Evolutionary conservation across 2,888 invertebrate species (phyloP).

Genomic region (Clusia tigrina): DNA sequence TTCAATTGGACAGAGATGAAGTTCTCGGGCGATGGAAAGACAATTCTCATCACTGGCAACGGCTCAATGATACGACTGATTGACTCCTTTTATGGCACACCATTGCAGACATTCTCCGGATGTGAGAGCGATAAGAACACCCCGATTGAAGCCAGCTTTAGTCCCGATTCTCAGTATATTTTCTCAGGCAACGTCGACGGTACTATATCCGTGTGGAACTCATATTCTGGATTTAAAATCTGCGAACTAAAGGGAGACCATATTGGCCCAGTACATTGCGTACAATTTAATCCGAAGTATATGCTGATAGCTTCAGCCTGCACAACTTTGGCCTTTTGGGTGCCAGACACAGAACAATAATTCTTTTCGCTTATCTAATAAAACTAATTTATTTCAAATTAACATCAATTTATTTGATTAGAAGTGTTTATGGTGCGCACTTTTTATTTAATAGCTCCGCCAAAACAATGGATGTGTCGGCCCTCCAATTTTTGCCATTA

Average conservation of each 20-base stretch:
- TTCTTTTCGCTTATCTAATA: too few relatives aligned
- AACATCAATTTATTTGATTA: too few relatives aligned
- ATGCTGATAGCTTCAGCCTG: constrained; percentile 99
- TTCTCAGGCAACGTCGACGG: constrained; percentile 98
- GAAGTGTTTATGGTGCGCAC: too few relatives aligned
- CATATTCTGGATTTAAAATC: constrained; percentile 92
- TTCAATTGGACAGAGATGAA: constrained; percentile 99
- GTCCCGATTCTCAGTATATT: constrained; percentile 98
- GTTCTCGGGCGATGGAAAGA: constrained; percentile 97
- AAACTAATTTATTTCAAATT: too few relatives aligned
- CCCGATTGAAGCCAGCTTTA: constrained; percentile 96
- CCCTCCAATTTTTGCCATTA: too few relatives aligned
- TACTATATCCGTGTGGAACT: constrained; percentile 96
- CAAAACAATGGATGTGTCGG: too few relatives aligned
- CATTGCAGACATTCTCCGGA: constrained; percentile 90
- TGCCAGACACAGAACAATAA: constrained; percentile 83
- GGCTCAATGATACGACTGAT: constrained; percentile 93
- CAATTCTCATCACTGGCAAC: constrained; percentile 96
- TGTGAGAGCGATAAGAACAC: constrained; percentile 95
- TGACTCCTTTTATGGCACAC: constrained; percentile 98
- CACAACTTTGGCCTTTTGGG: constrained; percentile 96
- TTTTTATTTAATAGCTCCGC: too few relatives aligned
- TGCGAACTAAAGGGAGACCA: constrained; percentile 92
- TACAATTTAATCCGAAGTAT: constrained; percentile 97
- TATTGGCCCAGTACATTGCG: constrained; percentile 95